These are phyloP conservation scores for Sitta carolinensis DNA, from an alignment of 2,797 vertebrate species.

Conservation along the genomic window DNA sequence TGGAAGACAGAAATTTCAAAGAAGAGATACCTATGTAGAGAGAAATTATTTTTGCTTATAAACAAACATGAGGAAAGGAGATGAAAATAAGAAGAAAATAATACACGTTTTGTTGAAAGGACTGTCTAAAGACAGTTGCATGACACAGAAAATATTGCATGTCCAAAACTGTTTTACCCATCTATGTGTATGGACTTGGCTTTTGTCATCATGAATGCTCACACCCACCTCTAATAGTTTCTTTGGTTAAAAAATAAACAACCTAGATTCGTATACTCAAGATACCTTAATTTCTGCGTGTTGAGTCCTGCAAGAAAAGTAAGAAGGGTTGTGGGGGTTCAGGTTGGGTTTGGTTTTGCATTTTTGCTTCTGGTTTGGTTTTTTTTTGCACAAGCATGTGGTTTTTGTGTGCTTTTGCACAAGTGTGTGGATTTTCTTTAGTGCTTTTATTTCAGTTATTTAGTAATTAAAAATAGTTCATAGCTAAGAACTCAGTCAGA, in stretches of 20 bases:
- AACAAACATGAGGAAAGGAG: neutral
- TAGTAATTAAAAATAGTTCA: neutral
- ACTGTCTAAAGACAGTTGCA: neutral
- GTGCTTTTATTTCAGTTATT: neutral
- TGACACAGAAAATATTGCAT: neutral
- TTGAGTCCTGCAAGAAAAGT: neutral
- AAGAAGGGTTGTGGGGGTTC: neutral
- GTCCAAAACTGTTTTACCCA: neutral
- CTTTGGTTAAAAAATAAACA: neutral
- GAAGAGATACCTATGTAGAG: neutral
- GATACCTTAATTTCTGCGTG: neutral
- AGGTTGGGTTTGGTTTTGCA: neutral
- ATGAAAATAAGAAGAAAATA: neutral
- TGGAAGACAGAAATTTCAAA: neutral
- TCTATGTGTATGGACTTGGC: neutral
- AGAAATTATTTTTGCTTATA: neutral
- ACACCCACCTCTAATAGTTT: neutral
- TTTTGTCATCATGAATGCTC: neutral
- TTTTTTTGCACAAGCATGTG: neutral
- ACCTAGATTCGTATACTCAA: neutral
- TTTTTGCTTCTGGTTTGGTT: neutral
- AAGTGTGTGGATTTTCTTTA: neutral
- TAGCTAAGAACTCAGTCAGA: neutral
- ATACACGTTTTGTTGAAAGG: neutral
- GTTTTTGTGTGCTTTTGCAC: accelerated